Base-by-base conservation (phyloP, 2,797 vertebrate species). In the Dromococcyx pavoninus region DNA sequence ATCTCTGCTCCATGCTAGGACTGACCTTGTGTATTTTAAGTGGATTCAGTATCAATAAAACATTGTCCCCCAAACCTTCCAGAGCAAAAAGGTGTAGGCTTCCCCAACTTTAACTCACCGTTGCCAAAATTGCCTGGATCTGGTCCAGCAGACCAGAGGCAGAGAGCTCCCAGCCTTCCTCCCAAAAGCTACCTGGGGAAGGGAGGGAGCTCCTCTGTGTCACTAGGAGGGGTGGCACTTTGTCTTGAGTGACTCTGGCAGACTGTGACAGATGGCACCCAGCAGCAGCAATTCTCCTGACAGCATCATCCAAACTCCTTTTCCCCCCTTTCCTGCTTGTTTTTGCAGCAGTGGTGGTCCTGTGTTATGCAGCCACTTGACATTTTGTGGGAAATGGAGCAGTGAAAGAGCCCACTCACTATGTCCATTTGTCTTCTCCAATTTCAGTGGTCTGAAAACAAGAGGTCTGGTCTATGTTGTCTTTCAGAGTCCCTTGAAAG, bases 61-160 rank as follows among this genome's bases (percentile, higher is more conserved):
- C 39, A 56, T 23, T 35, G 30, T 43, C 44, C 18, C 44, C 75
- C 61, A 48, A 86, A 90, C 17, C 11, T 53, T n/a, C 17, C 35
- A 64, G 58, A 69, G 56, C 18, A 9, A 23, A 32, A 70, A n/a
- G 43, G 18, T 10, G 41, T 35, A 62, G 39, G 17, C 46, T 44
- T 88, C 46, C 32, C 11, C 13, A 2, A 2, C 21, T 83, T 43
- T 30, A 46, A 60, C n/a, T 78, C 43, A 27, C 16, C 0, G 0
- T 67, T 41, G 61, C 37, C 53, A 58, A 10, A 17, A 73, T 10
- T 22, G 25, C 33, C 80, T 67, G 72, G 35, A 82, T 67, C 51
- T 67, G 28, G 13, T 37, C 2, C 6, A 77, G 41, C 60, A 81
- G 39, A 79, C 17, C 22, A 58, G 56, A 53, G 35, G 61, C 74